phyloP scores from a whole-genome alignment of 2,888 invertebrate genomes.

The Trachelus iudaicus region DNA sequence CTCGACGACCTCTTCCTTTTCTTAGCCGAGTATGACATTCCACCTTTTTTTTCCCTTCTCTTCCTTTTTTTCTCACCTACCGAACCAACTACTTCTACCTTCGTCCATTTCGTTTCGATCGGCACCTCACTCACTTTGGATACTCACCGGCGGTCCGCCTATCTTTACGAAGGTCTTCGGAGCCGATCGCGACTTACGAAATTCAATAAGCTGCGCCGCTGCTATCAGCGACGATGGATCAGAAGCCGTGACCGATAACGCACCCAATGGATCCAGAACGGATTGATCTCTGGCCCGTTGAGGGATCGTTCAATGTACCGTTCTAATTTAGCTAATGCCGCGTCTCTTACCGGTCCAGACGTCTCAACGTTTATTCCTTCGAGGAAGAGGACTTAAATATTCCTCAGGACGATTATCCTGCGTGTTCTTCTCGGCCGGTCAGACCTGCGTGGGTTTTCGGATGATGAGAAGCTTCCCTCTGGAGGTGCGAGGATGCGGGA shows the following conservation, averaged over 20 bases:
- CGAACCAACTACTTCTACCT: background rate
- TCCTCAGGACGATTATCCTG: background rate
- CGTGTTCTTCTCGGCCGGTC: background rate
- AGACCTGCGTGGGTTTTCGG: background rate
- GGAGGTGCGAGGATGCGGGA: background rate
- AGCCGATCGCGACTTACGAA: background rate
- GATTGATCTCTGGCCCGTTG: background rate
- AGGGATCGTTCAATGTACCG: background rate
- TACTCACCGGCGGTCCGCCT: background rate
- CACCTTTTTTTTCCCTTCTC: conserved; percentile 3
- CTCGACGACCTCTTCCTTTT: conserved; percentile 31
- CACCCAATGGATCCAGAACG: background rate
- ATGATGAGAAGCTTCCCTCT: background rate
- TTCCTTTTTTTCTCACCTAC: background rate
- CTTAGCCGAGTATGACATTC: conserved; percentile 13
- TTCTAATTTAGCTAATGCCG: background rate
- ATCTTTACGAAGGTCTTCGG: background rate
- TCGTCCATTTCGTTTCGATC: background rate
- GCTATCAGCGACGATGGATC: conserved; percentile 1
- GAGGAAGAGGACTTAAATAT: background rate
- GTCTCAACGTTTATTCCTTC: background rate
- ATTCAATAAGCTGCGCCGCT: background rate
- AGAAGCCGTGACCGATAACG: background rate
- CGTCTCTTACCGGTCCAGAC: background rate
- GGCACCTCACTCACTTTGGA: background rate